Conservation (phyloP, 2,113 vertebrate genomes). For the Gallinago paraguaiae region DNA sequence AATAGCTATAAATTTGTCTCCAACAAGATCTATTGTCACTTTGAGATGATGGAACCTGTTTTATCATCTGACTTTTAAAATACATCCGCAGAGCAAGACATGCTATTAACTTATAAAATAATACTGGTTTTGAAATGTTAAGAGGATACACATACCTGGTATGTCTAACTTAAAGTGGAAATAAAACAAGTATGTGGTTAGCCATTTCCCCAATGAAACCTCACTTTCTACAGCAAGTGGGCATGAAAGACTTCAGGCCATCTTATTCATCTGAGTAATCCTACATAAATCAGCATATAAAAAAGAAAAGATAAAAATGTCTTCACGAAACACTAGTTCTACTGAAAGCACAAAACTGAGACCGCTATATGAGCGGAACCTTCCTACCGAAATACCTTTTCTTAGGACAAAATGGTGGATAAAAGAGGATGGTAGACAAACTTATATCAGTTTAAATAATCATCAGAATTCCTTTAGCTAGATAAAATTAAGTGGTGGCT, state of each 20-base stretch:
- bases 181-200: neutral
- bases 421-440: neutral
- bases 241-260: neutral
- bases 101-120: neutral
- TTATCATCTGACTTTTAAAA: conserved; percentile 59
- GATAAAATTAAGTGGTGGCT: neutral
- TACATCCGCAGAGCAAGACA: conserved; percentile 5
- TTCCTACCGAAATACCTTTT: neutral
- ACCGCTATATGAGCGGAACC: neutral
- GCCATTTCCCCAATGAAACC: neutral
- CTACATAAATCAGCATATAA: neutral
- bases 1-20: conserved; percentile 69
- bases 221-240: neutral
- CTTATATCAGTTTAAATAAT: neutral
- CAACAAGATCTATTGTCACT: conserved; percentile 62
- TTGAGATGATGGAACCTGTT: conserved; percentile 51
- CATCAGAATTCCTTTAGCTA: neutral
- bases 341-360: neutral
- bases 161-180: neutral
- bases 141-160: neutral
- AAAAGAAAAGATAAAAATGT: neutral
- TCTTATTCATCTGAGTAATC: neutral
- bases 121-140: neutral
- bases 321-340: neutral
- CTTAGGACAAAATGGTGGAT: neutral